Conservation (phyloP, 2,113 vertebrate genomes). For the Otolemur garnettii region DNA sequence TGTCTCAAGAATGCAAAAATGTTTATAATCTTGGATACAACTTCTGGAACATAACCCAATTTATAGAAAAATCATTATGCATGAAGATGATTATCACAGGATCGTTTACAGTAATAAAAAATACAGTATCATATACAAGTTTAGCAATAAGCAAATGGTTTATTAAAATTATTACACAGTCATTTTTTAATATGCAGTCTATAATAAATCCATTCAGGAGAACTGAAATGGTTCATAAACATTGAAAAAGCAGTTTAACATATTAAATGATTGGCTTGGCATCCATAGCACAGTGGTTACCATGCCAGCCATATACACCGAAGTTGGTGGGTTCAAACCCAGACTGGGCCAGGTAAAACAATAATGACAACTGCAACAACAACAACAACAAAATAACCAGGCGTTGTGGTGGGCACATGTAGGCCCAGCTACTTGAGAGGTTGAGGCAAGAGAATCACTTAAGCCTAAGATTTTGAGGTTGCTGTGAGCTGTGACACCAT, state of each 20-base stretch:
- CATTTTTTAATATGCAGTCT: not conserved
- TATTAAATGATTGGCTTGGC: too few species aligned
- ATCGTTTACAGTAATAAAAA: constrained; percentile 28
- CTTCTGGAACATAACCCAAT: not conserved
- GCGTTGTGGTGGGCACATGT: too few species aligned
- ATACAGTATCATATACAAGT: not conserved
- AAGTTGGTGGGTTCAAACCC: too few species aligned
- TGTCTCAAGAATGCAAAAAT: constrained; percentile 46
- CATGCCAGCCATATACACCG: too few species aligned
- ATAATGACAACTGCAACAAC: too few species aligned
- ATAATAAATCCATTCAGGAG: not conserved
- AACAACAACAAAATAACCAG: too few species aligned
- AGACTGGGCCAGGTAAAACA: too few species aligned
- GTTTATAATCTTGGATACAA: not conserved
- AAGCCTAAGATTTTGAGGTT: too few species aligned
- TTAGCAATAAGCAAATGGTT: not conserved
- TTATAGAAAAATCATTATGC: constrained; percentile 23
- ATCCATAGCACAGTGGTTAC: too few species aligned
- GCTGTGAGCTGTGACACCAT: too few species aligned
- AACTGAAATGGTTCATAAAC: not conserved
- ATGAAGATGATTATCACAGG: not conserved
- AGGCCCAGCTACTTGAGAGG: too few species aligned
- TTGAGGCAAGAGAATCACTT: too few species aligned
- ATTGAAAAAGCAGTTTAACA: not conserved
- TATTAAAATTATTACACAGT: not conserved